These are phyloP conservation scores for Zaprionus capensis DNA, from an alignment of 1,140 invertebrate species.

Conservation along the genomic window DNA sequence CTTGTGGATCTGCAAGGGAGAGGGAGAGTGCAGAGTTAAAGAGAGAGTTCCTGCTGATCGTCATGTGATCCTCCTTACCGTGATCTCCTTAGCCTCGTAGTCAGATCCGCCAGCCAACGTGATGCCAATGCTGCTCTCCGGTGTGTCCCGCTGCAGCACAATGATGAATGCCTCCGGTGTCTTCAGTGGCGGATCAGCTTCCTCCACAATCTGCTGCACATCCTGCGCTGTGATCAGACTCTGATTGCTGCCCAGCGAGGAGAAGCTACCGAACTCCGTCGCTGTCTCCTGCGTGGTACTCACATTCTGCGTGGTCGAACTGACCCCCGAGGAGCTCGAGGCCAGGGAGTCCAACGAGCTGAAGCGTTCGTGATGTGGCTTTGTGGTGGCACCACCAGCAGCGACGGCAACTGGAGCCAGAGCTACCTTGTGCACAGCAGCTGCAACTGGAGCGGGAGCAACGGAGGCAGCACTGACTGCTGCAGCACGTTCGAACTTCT, in stretches of 20 bases:
- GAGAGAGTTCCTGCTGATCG: slow-evolving; percentile 86
- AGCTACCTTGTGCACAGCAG: slow-evolving; percentile 45
- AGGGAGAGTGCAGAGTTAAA: neutral
- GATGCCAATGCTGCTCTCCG: slow-evolving; percentile 92
- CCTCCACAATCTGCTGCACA: slow-evolving; percentile 83
- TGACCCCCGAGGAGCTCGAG: slow-evolving; percentile 82
- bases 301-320: slow-evolving; percentile 78
- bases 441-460: slow-evolving; percentile 31
- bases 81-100: slow-evolving; percentile 95
- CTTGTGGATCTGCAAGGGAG: slow-evolving; percentile 90
- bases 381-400: slow-evolving; percentile 13
- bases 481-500: slow-evolving; percentile 77
- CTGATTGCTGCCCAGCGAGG: slow-evolving; percentile 83
- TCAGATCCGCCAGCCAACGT: slow-evolving; percentile 94
- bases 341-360: slow-evolving; percentile 82
- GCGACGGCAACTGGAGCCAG: slow-evolving; percentile 6
- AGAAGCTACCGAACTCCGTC: slow-evolving; percentile 83
- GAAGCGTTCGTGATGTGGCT: slow-evolving; percentile 80
- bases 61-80: slow-evolving; percentile 89
- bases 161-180: slow-evolving; percentile 83
- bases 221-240: slow-evolving; percentile 83
- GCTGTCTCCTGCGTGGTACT: slow-evolving; percentile 80
- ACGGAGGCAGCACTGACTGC: slow-evolving; percentile 37
- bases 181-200: slow-evolving; percentile 82
- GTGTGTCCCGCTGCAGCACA: slow-evolving; percentile 81